Evolutionary conservation across 1,140 invertebrate genomes (phyloP).

Genomic region (Aphidius gifuensis): DNA sequence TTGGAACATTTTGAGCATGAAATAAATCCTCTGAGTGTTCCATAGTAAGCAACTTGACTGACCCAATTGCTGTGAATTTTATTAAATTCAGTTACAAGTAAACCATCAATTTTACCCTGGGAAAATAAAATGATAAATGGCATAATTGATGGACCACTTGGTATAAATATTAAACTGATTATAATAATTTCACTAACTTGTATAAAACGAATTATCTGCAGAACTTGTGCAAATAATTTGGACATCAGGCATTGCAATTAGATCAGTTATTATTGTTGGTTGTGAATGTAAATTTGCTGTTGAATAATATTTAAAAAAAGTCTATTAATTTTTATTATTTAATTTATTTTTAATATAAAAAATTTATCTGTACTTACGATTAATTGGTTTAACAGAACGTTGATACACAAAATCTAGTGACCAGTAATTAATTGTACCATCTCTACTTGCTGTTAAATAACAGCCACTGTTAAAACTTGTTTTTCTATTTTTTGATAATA

Average conservation of each 20-base stretch:
- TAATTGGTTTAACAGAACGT: conserved; percentile 58
- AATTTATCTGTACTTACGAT: conserved; percentile 49
- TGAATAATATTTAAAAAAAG: conserved; percentile 18
- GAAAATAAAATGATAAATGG: conserved; percentile 11
- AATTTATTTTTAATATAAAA: not conserved
- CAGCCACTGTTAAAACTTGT: conserved; percentile 59
- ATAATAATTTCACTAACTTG: too few species aligned
- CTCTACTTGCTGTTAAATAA: conserved; percentile 65
- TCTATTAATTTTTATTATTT: conserved; percentile 4
- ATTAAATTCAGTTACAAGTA: conserved; percentile 56
- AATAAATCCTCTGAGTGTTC: conserved; percentile 48
- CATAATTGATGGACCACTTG: too few species aligned
- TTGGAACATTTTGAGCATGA: conserved; percentile 38
- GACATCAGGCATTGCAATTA: conserved; percentile 67
- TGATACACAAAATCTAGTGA: conserved; percentile 62
- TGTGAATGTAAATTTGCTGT: conserved; percentile 56
- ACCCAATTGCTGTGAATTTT: conserved; percentile 63
- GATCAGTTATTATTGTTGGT: conserved; percentile 63
- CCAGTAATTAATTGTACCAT: conserved; percentile 71
- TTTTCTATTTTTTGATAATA: conserved; percentile 54
- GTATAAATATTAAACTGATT: too few species aligned
- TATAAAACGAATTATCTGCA: too few species aligned
- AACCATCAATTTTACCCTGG: conserved; percentile 39
- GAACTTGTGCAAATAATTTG: conserved; percentile 67
- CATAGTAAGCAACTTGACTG: conserved; percentile 63